Evolutionary conservation across 2,797 vertebrate species (phyloP).

Genomic region (Pithecia hirsuta): DNA sequence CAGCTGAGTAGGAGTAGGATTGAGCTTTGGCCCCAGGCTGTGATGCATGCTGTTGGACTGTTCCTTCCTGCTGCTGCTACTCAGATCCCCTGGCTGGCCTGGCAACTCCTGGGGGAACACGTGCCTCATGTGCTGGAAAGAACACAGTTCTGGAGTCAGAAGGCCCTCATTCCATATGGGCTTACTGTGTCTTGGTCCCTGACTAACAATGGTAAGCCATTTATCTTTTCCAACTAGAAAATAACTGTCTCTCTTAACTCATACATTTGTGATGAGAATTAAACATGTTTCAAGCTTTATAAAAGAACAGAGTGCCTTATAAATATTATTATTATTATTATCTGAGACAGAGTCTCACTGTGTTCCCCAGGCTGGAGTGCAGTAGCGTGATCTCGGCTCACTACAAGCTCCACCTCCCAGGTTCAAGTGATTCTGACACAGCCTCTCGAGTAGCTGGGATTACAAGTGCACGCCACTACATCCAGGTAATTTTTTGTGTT

Average conservation of each 20-base stretch:
- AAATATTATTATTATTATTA: background rate
- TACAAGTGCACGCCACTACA: fast-evolving
- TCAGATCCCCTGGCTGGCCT: background rate
- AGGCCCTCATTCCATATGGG: background rate
- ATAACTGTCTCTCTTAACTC: background rate
- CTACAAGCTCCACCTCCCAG: background rate
- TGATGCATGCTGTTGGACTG: background rate
- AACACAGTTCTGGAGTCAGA: background rate
- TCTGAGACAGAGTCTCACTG: background rate
- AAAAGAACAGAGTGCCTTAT: background rate
- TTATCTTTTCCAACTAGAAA: background rate
- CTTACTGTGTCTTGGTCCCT: background rate
- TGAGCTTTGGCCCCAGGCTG: background rate
- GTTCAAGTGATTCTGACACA: background rate
- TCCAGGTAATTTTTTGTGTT: background rate
- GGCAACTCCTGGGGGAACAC: background rate
- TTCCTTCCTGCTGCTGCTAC: background rate
- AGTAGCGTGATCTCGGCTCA: background rate
- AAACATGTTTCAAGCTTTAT: background rate
- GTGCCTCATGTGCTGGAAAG: background rate
- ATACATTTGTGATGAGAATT: background rate
- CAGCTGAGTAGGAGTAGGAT: background rate
- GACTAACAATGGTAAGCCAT: background rate
- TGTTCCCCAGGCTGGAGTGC: background rate
- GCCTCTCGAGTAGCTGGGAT: background rate